Evolutionary conservation across 2,113 vertebrate species (phyloP), one percentile per base, ranked within the genome.

Genomic region (Marmota monax): DNA sequence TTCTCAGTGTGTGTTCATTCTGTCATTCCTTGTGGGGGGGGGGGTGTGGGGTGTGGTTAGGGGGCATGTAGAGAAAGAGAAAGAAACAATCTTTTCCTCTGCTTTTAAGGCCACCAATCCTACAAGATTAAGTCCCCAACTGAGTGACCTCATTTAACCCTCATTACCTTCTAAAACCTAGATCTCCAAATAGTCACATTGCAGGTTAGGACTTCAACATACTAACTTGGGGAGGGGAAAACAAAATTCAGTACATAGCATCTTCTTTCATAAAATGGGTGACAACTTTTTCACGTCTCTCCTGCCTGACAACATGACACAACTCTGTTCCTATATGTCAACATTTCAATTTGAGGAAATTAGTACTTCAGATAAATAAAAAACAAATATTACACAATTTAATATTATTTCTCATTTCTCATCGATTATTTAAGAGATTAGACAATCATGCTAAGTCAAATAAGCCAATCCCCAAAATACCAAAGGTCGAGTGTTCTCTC

Each of bases 181-280:
- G 39, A 45, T 93, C 67, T 93, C 37, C 65, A 72, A 94, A 87
- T 13, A 67, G 5, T 86, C 78, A 74, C 29, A 20, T 2, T 13
- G 56, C 1, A 23, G 4, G 5, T 32, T 65, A 32, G 22, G 12
- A 48, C 42, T 86, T 91, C 91, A 88, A 37, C 37, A 67, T 39
- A 69, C 8, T 10, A 86, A 85, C n/a, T 48, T 69, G 22, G 7
- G 5, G 29, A 22, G 12, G 23, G 82, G 34, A 34, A 14, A 27
- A 63, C 5, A 58, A 20, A 82, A 13, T 84, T 58, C 34, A n/a
- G 16, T 79, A 63, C 18, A 53, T 4, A 73, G 11, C 12, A 61
- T 65, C 29, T 83, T 93, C 85, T 95, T 93, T 90, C 29, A 37
- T 85, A 73, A 94, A 92, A 84, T 53, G n/a, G 1, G 51, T 72